Conservation (phyloP, 1,140 invertebrate genomes). For the Pseudoatta argentina region DNA sequence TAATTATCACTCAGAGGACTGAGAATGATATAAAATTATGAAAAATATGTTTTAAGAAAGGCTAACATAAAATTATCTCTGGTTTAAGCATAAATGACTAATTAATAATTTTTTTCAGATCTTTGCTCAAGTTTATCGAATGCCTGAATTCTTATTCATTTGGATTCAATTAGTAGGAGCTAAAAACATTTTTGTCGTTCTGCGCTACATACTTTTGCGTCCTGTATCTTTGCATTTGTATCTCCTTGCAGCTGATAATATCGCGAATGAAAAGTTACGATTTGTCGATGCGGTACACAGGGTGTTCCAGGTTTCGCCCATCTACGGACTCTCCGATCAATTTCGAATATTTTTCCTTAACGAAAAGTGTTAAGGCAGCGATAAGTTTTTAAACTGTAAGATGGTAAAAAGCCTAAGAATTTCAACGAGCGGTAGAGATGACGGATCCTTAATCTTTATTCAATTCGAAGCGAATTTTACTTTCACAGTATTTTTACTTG, state of each 20-base stretch:
- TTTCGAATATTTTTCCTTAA: constrained; percentile 29
- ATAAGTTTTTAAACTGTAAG: constrained; percentile 21
- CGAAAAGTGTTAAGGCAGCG: constrained; percentile 37
- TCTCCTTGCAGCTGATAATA: constrained; percentile 5
- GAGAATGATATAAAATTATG: neutral
- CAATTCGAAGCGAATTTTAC: constrained; percentile 44
- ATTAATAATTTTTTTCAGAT: neutral
- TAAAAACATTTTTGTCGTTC: neutral
- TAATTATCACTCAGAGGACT: neutral
- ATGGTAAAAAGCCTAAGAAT: constrained; percentile 40
- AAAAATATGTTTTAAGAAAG: neutral
- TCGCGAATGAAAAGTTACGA: constrained; percentile 25
- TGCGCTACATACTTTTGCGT: constrained; percentile 64
- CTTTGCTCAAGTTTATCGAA: neutral
- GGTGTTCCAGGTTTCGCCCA: constrained; percentile 20
- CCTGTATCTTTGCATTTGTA: constrained; percentile 16
- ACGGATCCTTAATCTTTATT: constrained; percentile 44
- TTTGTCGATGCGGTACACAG: constrained; percentile 32
- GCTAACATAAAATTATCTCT: too few species aligned
- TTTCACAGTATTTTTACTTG: constrained; percentile 41
- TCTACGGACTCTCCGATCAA: constrained; percentile 37
- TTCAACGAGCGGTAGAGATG: constrained; percentile 24
- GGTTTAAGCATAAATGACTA: neutral
- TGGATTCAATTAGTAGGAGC: neutral
- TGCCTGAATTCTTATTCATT: neutral